Conservation (phyloP, 2,113 vertebrate genomes). For the Speoplatyrhinus poulsoni region DNA sequence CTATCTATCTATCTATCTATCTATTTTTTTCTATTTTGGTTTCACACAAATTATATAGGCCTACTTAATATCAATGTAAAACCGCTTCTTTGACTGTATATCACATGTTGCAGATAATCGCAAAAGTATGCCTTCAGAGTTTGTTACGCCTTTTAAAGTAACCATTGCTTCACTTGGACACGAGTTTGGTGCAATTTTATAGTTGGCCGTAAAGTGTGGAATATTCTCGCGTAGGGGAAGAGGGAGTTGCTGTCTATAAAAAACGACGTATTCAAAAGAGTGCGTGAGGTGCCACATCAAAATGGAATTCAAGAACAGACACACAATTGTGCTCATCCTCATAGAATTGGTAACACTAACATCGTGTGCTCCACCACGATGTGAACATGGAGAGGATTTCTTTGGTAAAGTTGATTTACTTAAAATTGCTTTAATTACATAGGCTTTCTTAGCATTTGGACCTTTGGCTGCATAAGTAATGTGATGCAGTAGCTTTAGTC, state of each 20-base stretch:
- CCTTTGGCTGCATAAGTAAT: constrained; percentile 3
- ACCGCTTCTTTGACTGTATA: not conserved
- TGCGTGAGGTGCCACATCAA: constrained; percentile 78
- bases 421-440: not conserved
- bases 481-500: not conserved
- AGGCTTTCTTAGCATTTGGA: not conserved
- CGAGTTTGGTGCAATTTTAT: constrained; percentile 69
- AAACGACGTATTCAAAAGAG: constrained; percentile 5
- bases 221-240: constrained; percentile 42
- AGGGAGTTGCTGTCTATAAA: constrained; percentile 36
- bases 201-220: constrained; percentile 67
- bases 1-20: no score
- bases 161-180: not conserved
- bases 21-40: no score
- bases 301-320: constrained; percentile 35
- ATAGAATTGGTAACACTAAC: constrained; percentile 41
- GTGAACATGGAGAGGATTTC: constrained; percentile 67
- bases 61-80: no score
- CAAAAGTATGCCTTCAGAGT: no score
- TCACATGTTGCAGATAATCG: not conserved
- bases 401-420: constrained; percentile 75
- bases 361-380: constrained; percentile 56
- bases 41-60: no score
- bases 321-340: constrained; percentile 55
- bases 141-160: not conserved